Percentiles rank a stretch among this genome's conserved stretches.
These are phyloP conservation scores for Chrysoperla carnea DNA, from an alignment of 1,140 invertebrate species.

Conservation along the genomic window DNA sequence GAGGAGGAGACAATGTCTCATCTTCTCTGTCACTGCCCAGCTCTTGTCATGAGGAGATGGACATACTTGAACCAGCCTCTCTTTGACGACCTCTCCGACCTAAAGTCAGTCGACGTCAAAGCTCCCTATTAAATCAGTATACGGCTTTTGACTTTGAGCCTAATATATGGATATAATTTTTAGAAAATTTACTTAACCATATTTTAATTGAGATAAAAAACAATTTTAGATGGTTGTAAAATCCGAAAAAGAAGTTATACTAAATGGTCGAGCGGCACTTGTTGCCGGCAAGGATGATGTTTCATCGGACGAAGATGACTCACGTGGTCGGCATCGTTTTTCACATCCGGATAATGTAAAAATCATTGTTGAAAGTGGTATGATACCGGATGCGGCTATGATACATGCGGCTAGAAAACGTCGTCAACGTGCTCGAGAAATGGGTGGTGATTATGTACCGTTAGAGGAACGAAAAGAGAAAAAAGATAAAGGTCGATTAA, in stretches of 20 bases:
- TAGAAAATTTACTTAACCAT: too few species aligned
- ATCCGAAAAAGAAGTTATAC: slow-evolving; percentile 29
- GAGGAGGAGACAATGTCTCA: too few species aligned
- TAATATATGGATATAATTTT: too few species aligned
- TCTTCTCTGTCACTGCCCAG: too few species aligned
- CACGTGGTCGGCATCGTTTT: slow-evolving; percentile 31
- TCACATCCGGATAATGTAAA: slow-evolving; percentile 48
- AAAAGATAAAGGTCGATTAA: slow-evolving; percentile 34
- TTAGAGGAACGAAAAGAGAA: slow-evolving; percentile 42
- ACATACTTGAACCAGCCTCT: too few species aligned
- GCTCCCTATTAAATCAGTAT: too few species aligned
- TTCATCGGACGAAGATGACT: slow-evolving; percentile 41
- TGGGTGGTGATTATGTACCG: slow-evolving; percentile 60
- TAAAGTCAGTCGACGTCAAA: too few species aligned
- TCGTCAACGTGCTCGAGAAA: slow-evolving; percentile 69
- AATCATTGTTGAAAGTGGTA: slow-evolving; percentile 60
- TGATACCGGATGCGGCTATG: slow-evolving; percentile 89
- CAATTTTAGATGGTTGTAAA: slow-evolving; percentile 3
- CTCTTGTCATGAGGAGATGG: too few species aligned
- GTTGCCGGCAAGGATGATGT: slow-evolving; percentile 53
- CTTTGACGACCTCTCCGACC: too few species aligned
- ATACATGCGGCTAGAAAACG: slow-evolving; percentile 89
- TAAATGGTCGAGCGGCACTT: slow-evolving; percentile 63
- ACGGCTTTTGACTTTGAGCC: too few species aligned
- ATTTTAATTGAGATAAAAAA: too few species aligned